A percentile compares a stretch with the other conserved stretches of the same genome.
These are phyloP conservation scores for Pristionchus mayeri DNA, from an alignment of 2,888 invertebrate species.

Conservation along the genomic window DNA sequence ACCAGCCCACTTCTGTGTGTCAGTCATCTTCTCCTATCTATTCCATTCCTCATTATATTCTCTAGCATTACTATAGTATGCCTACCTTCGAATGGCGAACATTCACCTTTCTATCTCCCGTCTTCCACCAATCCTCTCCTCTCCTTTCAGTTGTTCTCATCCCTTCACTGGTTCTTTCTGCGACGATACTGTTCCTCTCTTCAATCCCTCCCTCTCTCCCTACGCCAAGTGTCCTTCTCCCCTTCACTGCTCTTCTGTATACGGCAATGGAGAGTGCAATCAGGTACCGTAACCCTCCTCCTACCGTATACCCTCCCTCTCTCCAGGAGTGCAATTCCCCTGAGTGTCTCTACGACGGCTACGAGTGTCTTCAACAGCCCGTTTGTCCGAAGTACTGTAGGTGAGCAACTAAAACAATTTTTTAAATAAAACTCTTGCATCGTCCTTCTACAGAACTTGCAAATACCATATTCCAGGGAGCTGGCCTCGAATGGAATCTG, in stretches of 20 bases:
- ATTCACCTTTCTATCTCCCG: no score
- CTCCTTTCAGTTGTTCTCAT: conserved; percentile 30
- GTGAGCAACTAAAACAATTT: not conserved
- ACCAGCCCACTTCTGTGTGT: conserved; percentile 17
- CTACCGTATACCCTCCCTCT: not conserved
- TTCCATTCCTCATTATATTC: not conserved
- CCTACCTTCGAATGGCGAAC: not conserved
- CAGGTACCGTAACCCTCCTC: not conserved
- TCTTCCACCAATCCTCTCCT: no score
- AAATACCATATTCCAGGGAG: conserved; percentile 6
- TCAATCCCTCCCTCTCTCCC: conserved; percentile 11
- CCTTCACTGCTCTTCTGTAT: conserved; percentile 10
- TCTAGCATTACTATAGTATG: not conserved
- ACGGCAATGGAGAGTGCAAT: conserved; percentile 26
- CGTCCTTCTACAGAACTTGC: no score
- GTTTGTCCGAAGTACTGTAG: conserved; percentile 25
- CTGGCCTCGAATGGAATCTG: not conserved
- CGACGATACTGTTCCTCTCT: conserved; percentile 9
- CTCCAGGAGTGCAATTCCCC: conserved; percentile 23
- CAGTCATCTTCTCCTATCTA: not conserved
- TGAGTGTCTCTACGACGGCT: conserved; percentile 36
- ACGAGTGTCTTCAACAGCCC: not conserved
- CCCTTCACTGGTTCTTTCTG: conserved; percentile 30
- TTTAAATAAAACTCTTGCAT: no score
- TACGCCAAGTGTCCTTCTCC: conserved; percentile 9